These are phyloP conservation scores for Aethina tumida DNA, from an alignment of 1,140 invertebrate species.

Conservation along the genomic window DNA sequence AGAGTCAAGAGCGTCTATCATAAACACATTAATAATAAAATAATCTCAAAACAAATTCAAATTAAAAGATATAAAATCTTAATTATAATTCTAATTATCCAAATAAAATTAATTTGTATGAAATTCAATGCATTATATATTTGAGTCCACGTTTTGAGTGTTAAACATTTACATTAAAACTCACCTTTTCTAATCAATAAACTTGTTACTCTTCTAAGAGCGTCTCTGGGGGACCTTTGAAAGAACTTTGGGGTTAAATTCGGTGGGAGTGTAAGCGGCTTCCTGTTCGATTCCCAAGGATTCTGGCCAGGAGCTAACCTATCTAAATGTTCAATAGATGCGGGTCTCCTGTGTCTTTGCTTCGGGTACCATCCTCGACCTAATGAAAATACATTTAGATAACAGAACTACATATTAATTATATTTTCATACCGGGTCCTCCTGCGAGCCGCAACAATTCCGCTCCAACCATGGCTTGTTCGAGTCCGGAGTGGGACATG, in stretches of 20 bases:
- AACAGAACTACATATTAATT: no score
- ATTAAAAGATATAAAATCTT: no score
- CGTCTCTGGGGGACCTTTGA: slow-evolving; percentile 74
- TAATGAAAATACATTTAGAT: no score
- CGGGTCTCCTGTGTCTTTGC: slow-evolving; percentile 58
- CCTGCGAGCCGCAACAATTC: slow-evolving; percentile 66
- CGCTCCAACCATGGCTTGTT: slow-evolving; percentile 54
- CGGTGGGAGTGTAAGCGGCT: slow-evolving; percentile 71
- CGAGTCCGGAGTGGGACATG: slow-evolving; percentile 23
- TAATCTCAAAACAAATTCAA: no score
- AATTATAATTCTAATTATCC: no score
- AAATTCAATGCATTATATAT: no score
- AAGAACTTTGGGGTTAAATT: slow-evolving; percentile 78
- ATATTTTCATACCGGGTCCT: no score
- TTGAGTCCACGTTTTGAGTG: no score
- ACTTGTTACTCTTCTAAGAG: slow-evolving; percentile 73
- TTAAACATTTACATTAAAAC: slow-evolving; percentile 19
- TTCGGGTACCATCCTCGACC: slow-evolving; percentile 75
- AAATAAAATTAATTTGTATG: no score
- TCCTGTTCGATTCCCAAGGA: slow-evolving; percentile 44
- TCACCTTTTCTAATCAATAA: slow-evolving; percentile 76
- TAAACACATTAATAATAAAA: no score
- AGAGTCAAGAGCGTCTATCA: no score
- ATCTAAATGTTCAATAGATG: slow-evolving; percentile 75
- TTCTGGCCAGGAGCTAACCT: slow-evolving; percentile 46